These are phyloP conservation scores for Cardinalis cardinalis DNA, from an alignment of 2,113 vertebrate species.

Conservation along the genomic window DNA sequence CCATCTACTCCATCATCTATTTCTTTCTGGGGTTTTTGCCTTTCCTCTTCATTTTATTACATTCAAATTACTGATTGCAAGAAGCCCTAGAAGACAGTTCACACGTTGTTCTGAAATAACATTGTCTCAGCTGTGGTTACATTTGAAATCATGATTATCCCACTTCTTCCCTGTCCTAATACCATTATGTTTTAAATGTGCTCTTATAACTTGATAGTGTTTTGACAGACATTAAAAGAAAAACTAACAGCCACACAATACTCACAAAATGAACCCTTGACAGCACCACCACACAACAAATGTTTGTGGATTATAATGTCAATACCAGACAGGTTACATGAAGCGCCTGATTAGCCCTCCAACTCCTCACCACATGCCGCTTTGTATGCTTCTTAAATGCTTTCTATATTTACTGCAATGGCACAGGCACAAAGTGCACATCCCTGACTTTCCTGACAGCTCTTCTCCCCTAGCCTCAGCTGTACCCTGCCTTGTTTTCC, in stretches of 20 bases:
- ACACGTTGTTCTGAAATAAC: background rate
- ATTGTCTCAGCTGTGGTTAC: slow-evolving; percentile 23
- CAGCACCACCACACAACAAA: background rate
- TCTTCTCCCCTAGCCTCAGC: background rate
- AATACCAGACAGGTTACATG: background rate
- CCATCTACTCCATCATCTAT: background rate
- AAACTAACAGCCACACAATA: background rate
- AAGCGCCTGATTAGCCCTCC: background rate
- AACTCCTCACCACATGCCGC: background rate
- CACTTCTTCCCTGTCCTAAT: slow-evolving; percentile 33
- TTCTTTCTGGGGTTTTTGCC: background rate
- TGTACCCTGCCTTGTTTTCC: background rate
- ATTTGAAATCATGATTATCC: slow-evolving; percentile 34
- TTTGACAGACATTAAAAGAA: slow-evolving; percentile 18
- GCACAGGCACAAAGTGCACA: background rate
- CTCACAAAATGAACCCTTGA: slow-evolving; percentile 12
- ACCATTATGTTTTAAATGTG: slow-evolving; percentile 18
- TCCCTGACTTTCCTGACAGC: background rate
- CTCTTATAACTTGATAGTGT: background rate
- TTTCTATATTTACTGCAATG: background rate
- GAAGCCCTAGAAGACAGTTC: background rate
- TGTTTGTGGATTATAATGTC: background rate
- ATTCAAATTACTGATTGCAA: slow-evolving; percentile 1
- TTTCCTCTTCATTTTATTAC: background rate
- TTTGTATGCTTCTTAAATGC: background rate